These are phyloP conservation scores for Cabera pusaria DNA, from an alignment of 2,888 invertebrate genomes.

Conservation along the genomic window DNA sequence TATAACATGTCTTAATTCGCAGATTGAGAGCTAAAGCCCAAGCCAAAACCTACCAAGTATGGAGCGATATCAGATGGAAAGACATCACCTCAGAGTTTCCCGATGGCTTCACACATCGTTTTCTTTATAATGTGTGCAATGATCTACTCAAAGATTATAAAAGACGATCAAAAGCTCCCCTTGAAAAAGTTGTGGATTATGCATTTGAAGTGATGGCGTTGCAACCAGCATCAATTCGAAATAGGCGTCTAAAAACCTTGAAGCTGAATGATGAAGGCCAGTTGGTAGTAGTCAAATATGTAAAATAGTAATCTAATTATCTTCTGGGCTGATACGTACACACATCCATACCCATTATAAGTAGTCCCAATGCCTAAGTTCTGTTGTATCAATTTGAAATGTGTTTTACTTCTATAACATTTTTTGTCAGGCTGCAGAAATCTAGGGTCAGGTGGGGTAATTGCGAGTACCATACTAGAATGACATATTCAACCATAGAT, in stretches of 20 bases:
- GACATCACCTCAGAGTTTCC: constrained; percentile 53
- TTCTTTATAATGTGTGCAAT: constrained; percentile 46
- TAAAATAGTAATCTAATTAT: no score
- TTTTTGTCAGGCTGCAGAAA: no score
- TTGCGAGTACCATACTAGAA: no score
- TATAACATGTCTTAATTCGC: constrained; percentile 31
- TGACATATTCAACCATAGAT: no score
- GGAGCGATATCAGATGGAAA: constrained; percentile 70
- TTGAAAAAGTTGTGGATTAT: constrained; percentile 45
- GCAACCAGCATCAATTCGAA: constrained; percentile 28
- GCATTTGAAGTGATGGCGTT: constrained; percentile 32
- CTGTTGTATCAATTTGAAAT: no score
- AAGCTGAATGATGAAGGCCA: constrained; percentile 45
- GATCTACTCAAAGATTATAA: constrained; percentile 30
- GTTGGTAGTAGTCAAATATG: constrained; percentile 38
- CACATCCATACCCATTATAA: no score
- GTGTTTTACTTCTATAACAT: no score
- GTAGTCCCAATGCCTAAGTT: no score
- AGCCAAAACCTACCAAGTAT: constrained; percentile 51
- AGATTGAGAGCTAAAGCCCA: constrained; percentile 40
- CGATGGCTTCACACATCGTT: constrained; percentile 56
- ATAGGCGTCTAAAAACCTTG: constrained; percentile 54
- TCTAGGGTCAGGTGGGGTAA: no score
- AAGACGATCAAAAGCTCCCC: constrained; percentile 43
- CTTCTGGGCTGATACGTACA: no score